phyloP scores from a whole-genome alignment of 2,888 invertebrate species.

The Myopa tessellatipennis region DNA sequence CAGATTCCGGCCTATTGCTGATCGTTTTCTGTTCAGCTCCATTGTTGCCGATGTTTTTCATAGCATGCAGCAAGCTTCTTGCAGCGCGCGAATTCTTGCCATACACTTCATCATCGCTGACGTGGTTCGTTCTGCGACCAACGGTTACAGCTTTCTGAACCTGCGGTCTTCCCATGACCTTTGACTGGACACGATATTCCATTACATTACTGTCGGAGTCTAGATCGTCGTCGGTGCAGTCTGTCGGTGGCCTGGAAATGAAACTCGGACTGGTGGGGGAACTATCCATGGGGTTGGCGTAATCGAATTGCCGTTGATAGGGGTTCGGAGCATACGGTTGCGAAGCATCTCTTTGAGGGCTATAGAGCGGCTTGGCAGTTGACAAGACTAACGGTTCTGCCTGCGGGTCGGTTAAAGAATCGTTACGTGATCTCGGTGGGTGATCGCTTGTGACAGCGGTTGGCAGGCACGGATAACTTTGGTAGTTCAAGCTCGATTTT shows the following conservation, averaged over 20 bases:
- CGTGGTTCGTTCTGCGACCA: slow-evolving; percentile 59
- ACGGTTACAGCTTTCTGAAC: slow-evolving; percentile 78
- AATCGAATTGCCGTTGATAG: slow-evolving; percentile 51
- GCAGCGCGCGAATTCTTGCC: slow-evolving; percentile 70
- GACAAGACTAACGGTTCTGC: slow-evolving; percentile 65
- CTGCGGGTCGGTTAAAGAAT: slow-evolving; percentile 64
- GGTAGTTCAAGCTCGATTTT: slow-evolving; percentile 49
- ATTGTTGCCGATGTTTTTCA: slow-evolving; percentile 57
- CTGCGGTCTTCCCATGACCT: slow-evolving; percentile 82
- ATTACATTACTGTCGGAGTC: slow-evolving; percentile 69
- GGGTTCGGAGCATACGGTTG: slow-evolving; percentile 40
- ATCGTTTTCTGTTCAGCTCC: slow-evolving; percentile 53
- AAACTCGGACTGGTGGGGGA: slow-evolving; percentile 57
- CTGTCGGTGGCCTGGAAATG: slow-evolving; percentile 51
- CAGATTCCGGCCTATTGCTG: slow-evolving; percentile 47
- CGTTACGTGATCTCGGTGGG: slow-evolving; percentile 53
- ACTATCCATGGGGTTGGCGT: slow-evolving; percentile 55
- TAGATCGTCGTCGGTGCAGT: slow-evolving; percentile 59
- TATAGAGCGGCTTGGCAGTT: slow-evolving; percentile 59
- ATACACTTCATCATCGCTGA: slow-evolving; percentile 68
- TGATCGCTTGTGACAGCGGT: slow-evolving; percentile 71
- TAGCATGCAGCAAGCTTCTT: slow-evolving; percentile 70
- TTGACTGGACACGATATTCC: slow-evolving; percentile 76
- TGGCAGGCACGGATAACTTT: slow-evolving; percentile 68
- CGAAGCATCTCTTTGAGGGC: slow-evolving; percentile 41